phyloP scores from a whole-genome alignment of 2,888 invertebrate genomes.

The Caenorhabditis macrosperma region DNA sequence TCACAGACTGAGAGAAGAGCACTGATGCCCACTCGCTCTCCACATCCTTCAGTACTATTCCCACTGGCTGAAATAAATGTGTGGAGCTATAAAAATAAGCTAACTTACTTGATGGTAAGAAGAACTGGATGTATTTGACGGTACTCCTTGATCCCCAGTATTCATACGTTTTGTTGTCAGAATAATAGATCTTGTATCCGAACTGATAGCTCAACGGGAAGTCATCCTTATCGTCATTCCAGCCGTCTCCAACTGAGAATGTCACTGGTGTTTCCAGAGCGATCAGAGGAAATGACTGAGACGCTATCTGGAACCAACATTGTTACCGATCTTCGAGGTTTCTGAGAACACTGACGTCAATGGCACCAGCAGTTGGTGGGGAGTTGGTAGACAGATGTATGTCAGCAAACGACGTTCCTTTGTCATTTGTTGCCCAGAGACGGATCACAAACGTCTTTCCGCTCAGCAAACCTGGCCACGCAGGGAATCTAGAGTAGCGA shows the following conservation, averaged over 20 bases:
- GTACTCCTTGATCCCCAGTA: constrained; percentile 50
- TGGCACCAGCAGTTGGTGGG: constrained; percentile 49
- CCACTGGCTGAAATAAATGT: constrained; percentile 43
- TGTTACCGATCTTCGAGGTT: no score
- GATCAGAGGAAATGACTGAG: background rate
- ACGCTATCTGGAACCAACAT: constrained; percentile 24
- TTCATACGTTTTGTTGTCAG: constrained; percentile 33
- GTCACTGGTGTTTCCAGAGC: constrained; percentile 52
- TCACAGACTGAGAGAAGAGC: constrained; percentile 68
- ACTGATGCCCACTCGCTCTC: constrained; percentile 56
- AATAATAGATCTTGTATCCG: constrained; percentile 39
- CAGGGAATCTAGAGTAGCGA: constrained; percentile 21
- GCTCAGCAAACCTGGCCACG: constrained; percentile 43
- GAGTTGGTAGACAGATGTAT: constrained; percentile 48
- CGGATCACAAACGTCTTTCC: constrained; percentile 51
- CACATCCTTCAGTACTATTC: constrained; percentile 59
- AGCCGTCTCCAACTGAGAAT: constrained; percentile 61
- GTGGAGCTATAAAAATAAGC: background rate
- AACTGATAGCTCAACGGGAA: constrained; percentile 56
- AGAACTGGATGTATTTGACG: constrained; percentile 45
- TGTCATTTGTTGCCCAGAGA: constrained; percentile 52
- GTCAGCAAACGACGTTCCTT: constrained; percentile 53
- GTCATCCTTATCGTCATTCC: constrained; percentile 60
- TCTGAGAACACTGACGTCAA: constrained; percentile 28
- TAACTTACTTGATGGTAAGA: constrained; percentile 55